phyloP scores from a whole-genome alignment of 2,888 invertebrate genomes.

The Mesopsocus fuscifrons region DNA sequence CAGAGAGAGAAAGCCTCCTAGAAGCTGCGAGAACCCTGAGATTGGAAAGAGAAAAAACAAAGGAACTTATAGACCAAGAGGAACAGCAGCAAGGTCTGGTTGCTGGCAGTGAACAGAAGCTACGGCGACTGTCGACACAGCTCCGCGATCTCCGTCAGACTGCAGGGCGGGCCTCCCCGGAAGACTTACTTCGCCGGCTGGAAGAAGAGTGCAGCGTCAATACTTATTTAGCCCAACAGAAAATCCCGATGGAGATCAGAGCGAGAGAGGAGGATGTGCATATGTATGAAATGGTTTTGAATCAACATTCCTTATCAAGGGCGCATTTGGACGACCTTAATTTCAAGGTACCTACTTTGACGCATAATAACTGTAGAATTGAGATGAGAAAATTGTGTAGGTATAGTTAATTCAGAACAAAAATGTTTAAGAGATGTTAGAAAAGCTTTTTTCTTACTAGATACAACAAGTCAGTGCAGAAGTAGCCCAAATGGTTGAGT shows the following conservation, averaged over 20 bases:
- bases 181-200: constrained; percentile 47
- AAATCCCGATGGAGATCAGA: constrained; percentile 53
- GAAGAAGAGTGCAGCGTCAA: constrained; percentile 61
- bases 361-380: no score
- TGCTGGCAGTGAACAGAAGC: constrained; percentile 30
- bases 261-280: constrained; percentile 41
- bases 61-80: constrained; percentile 34
- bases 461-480: constrained; percentile 32
- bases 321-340: constrained; percentile 42
- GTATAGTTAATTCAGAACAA: no score
- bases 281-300: constrained; percentile 46
- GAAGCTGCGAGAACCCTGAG: constrained; percentile 28
- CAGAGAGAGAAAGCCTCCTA: constrained; percentile 44
- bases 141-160: constrained; percentile 37
- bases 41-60: constrained; percentile 35
- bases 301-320: constrained; percentile 43
- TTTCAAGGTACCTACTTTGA: constrained; percentile 40
- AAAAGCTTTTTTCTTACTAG: no score
- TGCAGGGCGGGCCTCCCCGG: constrained; percentile 36
- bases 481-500: constrained; percentile 52
- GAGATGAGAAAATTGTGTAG: neutral
- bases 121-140: constrained; percentile 44
- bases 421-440: no score
- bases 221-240: constrained; percentile 55
- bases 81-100: constrained; percentile 33